Evolutionary conservation across 2,113 vertebrate species (phyloP).

Genomic region (Chionis minor): DNA sequence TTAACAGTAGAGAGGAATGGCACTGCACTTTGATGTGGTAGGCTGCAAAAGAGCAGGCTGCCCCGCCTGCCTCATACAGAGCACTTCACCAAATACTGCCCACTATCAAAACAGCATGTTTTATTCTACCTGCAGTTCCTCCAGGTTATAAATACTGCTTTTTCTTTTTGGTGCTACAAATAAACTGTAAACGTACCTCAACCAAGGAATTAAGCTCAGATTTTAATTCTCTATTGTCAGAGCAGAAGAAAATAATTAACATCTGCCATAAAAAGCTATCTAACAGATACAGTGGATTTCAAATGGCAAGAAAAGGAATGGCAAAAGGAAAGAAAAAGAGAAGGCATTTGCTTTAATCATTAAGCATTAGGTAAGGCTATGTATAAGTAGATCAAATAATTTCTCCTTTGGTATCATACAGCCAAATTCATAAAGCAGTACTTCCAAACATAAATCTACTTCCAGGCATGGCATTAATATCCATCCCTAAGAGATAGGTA

Average conservation of each 20-base stretch:
- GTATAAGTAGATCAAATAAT: not conserved
- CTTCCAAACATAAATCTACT: not conserved
- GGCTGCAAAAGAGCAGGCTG: not conserved
- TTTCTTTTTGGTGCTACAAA: not conserved
- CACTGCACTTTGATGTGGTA: not conserved
- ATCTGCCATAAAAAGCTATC: not conserved
- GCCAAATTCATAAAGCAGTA: constrained; percentile 1
- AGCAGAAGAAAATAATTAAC: not conserved
- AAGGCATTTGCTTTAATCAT: constrained; percentile 18
- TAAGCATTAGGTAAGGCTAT: not conserved
- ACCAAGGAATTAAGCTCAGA: not conserved
- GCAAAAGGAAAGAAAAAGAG: not conserved
- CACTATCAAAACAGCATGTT: not conserved
- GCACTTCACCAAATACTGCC: not conserved
- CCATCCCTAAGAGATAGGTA: not conserved
- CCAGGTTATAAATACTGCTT: not conserved
- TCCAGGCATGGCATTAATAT: not conserved
- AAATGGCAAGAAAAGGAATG: not conserved
- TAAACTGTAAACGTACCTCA: not conserved
- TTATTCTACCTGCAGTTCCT: not conserved
- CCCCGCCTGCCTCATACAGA: not conserved
- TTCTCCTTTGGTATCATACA: not conserved
- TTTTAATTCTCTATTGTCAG: not conserved
- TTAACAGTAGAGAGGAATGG: not conserved
- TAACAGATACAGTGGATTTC: not conserved